A percentile compares a stretch with the other conserved stretches of the same genome.
phyloP scores from a whole-genome alignment of 2,888 invertebrate species.

The Drosophila picticornis region DNA sequence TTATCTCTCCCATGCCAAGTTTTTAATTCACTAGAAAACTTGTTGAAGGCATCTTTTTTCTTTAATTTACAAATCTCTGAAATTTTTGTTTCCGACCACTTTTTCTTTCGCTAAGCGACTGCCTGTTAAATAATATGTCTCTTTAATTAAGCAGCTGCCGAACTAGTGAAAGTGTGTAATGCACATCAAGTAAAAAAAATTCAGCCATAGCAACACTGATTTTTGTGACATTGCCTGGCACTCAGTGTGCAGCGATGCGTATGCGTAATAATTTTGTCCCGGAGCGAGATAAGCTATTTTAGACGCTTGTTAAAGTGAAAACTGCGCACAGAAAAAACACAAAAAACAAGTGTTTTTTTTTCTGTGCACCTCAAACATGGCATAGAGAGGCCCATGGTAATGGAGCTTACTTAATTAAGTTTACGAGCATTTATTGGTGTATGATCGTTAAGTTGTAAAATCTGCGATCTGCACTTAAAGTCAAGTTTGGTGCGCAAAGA shows the following conservation, averaged over 20 bases:
- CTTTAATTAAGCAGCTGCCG: slow-evolving; percentile 59
- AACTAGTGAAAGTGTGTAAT: slow-evolving; percentile 64
- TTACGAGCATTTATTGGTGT: slow-evolving; percentile 64
- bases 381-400: slow-evolving; percentile 1
- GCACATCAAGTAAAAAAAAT: slow-evolving; percentile 37
- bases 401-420: slow-evolving; percentile 43
- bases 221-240: slow-evolving; percentile 30
- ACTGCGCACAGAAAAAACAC: slow-evolving; percentile 14
- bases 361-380: slow-evolving; percentile 15
- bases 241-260: slow-evolving; percentile 62
- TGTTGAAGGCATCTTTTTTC: background rate
- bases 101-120: slow-evolving; percentile 48
- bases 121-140: slow-evolving; percentile 71
- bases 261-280: slow-evolving; percentile 74
- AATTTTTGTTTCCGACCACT: slow-evolving; percentile 30
- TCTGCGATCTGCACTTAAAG: slow-evolving; percentile 35
- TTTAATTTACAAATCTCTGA: background rate
- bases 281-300: slow-evolving; percentile 25
- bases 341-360: background rate
- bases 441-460: slow-evolving; percentile 47
- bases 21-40: background rate
- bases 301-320: slow-evolving; percentile 62
- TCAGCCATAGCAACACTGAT: slow-evolving; percentile 1
- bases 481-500: slow-evolving; percentile 75
- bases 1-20: background rate